Percentiles rank a stretch among this genome's conserved stretches.
These are phyloP conservation scores for Actias luna DNA, from an alignment of 2,888 invertebrate genomes.

Conservation along the genomic window DNA sequence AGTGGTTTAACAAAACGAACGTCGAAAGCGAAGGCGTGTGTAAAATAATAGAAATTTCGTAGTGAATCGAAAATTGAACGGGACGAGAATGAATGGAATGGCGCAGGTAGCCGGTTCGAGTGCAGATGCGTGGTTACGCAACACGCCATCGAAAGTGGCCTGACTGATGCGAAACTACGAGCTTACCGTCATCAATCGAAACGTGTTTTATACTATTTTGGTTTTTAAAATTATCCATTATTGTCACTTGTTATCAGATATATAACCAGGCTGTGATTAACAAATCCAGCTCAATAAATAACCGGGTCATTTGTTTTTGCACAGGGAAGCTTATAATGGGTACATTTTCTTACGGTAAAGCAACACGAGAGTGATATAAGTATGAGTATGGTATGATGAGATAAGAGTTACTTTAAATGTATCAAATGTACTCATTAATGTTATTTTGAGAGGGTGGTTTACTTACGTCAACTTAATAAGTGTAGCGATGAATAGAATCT, in stretches of 20 bases:
- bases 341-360: too few species aligned
- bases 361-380: too few species aligned
- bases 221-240: neutral
- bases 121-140: constrained; percentile 51
- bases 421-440: too few species aligned
- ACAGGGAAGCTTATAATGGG: too few species aligned
- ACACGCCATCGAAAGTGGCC: constrained; percentile 65
- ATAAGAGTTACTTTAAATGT: too few species aligned
- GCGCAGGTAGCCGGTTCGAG: constrained; percentile 17
- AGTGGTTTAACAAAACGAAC: neutral
- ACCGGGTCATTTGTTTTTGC: too few species aligned
- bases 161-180: constrained; percentile 38
- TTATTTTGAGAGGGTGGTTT: too few species aligned
- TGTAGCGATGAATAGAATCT: too few species aligned
- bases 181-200: constrained; percentile 6
- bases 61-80: constrained; percentile 36
- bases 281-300: too few species aligned
- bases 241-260: neutral
- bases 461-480: too few species aligned
- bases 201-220: neutral
- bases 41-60: constrained; percentile 11
- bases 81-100: constrained; percentile 41
- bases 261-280: neutral
- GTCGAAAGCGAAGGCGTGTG: neutral
- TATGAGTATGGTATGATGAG: too few species aligned